phyloP scores from a whole-genome alignment of 2,888 invertebrate species.

The Tubulanus polymorphus region DNA sequence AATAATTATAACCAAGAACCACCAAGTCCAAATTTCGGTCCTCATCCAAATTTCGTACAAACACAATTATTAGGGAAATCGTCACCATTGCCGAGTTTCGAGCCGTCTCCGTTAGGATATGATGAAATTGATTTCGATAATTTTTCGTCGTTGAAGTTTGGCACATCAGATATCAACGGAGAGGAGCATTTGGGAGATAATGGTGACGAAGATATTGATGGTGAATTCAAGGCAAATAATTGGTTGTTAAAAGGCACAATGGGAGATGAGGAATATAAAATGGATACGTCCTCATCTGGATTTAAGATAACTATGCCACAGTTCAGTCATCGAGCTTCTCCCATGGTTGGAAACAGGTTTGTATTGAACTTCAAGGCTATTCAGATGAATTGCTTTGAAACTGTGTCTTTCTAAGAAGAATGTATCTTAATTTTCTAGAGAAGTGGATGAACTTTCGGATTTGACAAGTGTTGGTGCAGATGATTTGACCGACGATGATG shows the following conservation, averaged over 20 bases:
- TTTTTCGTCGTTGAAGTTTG: neutral
- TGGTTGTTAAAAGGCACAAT: too few relatives aligned
- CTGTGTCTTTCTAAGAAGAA: too few relatives aligned
- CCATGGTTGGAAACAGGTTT: conserved; percentile 35
- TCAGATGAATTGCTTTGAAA: too few relatives aligned
- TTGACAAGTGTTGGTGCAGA: conserved; percentile 26
- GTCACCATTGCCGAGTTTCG: neutral
- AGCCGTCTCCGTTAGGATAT: neutral
- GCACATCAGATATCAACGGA: neutral
- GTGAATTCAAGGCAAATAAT: too few relatives aligned
- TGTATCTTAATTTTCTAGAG: conserved; percentile 26
- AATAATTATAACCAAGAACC: too few relatives aligned
- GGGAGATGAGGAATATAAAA: too few relatives aligned
- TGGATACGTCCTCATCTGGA: too few relatives aligned
- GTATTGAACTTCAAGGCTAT: conserved; percentile 1
- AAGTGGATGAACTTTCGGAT: conserved; percentile 44
- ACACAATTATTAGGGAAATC: too few relatives aligned
- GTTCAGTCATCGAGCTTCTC: conserved; percentile 22
- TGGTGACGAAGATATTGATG: neutral
- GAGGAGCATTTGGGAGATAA: neutral
- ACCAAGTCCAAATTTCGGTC: too few relatives aligned
- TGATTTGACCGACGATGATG: conserved; percentile 24
- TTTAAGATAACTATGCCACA: too few relatives aligned
- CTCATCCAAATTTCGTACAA: too few relatives aligned
- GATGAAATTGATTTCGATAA: neutral